phyloP scores from a whole-genome alignment of 2,888 invertebrate genomes.

The Drosophila nr. fundita region DNA sequence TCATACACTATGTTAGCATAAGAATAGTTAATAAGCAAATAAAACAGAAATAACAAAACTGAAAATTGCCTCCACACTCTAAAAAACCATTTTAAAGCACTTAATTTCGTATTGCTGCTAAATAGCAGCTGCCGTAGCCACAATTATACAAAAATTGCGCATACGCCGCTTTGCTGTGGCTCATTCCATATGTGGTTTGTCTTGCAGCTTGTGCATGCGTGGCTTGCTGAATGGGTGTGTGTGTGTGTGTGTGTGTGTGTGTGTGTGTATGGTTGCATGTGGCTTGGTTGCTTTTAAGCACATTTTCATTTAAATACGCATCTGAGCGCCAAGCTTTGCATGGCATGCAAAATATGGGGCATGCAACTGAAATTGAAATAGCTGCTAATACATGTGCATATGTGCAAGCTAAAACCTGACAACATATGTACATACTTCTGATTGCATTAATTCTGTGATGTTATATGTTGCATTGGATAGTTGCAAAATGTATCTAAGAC shows the following conservation, averaged over 20 bases:
- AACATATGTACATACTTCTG: neutral
- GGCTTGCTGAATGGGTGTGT: neutral
- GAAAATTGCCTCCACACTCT: neutral
- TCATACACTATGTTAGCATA: too few species aligned
- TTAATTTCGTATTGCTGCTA: constrained; percentile 55
- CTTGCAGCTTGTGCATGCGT: constrained; percentile 1
- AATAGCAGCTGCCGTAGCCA: constrained; percentile 46
- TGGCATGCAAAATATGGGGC: constrained; percentile 39
- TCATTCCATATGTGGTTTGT: neutral
- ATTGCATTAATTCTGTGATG: neutral
- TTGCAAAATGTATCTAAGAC: neutral
- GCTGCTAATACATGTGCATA: neutral
- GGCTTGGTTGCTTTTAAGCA: constrained; percentile 20
- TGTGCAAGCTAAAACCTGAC: neutral
- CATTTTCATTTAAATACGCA: constrained; percentile 36
- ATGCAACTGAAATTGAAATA: constrained; percentile 18
- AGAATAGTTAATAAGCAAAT: neutral
- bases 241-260: neutral
- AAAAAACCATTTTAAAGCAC: constrained; percentile 44
- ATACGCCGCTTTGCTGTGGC: constrained; percentile 53
- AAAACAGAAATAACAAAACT: constrained; percentile 2
- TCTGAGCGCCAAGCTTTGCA: constrained; percentile 37
- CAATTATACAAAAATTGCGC: constrained; percentile 64
- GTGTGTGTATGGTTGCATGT: neutral
- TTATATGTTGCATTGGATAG: neutral